phyloP scores from a whole-genome alignment of 2,797 vertebrate genomes.

The Melopsittacus undulatus region DNA sequence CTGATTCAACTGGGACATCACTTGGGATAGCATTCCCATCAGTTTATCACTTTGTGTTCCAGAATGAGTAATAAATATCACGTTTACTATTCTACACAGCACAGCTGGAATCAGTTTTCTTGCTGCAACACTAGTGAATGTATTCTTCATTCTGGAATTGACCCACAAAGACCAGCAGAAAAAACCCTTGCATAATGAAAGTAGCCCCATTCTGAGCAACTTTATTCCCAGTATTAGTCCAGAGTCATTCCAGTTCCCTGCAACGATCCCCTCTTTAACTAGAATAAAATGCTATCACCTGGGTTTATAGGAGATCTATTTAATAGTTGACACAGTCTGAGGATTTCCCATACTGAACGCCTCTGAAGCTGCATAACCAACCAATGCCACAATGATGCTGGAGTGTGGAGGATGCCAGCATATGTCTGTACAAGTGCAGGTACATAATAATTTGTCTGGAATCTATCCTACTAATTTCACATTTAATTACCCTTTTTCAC shows the following conservation, averaged over 20 bases:
- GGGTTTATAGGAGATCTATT: neutral
- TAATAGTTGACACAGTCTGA: neutral
- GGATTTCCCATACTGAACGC: neutral
- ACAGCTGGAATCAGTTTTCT: neutral
- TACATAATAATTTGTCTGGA: neutral
- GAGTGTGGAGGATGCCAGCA: fast-evolving
- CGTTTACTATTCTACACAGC: neutral
- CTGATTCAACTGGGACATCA: neutral
- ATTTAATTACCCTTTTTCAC: neutral
- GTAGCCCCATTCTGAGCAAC: neutral
- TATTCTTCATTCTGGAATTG: neutral
- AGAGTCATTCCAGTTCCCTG: neutral
- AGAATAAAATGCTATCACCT: neutral
- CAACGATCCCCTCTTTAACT: neutral
- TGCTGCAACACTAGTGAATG: neutral
- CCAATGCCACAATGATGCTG: too few relatives aligned
- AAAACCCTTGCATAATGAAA: neutral
- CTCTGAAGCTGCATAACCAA: neutral
- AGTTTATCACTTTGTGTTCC: neutral
- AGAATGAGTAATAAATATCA: neutral
- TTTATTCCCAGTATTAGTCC: neutral
- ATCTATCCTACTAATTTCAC: neutral
- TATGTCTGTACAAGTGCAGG: neutral
- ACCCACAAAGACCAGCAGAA: neutral
- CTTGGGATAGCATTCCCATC: neutral